phyloP scores from a whole-genome alignment of 1,140 invertebrate species.

The Coelopa frigida region DNA sequence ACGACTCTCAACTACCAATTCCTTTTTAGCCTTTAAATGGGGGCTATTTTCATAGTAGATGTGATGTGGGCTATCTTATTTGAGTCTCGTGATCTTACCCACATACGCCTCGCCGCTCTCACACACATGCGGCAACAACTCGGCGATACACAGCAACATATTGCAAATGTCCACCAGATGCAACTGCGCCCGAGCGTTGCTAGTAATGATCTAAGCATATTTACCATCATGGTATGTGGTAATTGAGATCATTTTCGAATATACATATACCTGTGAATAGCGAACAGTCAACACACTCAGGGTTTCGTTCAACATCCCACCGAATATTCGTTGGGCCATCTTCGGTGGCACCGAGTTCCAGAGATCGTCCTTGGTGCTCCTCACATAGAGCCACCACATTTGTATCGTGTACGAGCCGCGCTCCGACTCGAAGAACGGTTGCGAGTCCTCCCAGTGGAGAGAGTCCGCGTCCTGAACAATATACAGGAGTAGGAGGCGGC shows the following conservation, averaged over 20 bases:
- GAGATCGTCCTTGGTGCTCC: slow-evolving; percentile 67
- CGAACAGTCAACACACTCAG: slow-evolving; percentile 65
- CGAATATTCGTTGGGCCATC: slow-evolving; percentile 70
- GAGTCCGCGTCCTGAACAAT: slow-evolving; percentile 71
- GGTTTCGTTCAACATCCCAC: slow-evolving; percentile 74
- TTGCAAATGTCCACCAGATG: slow-evolving; percentile 67
- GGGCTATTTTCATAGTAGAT: too few species aligned
- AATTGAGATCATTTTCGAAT: slow-evolving; percentile 46
- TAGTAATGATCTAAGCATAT: slow-evolving; percentile 51
- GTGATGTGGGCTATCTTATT: too few species aligned
- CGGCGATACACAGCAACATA: slow-evolving; percentile 61
- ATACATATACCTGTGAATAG: too few species aligned
- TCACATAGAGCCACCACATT: slow-evolving; percentile 82
- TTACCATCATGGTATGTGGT: too few species aligned
- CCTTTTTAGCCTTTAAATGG: too few species aligned
- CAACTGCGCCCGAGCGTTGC: slow-evolving; percentile 51
- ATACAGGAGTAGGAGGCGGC: slow-evolving; percentile 64
- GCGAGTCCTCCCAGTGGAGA: slow-evolving; percentile 57
- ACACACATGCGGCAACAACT: slow-evolving; percentile 59
- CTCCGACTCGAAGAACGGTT: slow-evolving; percentile 59
- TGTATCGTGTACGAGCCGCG: slow-evolving; percentile 68
- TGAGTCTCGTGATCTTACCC: too few species aligned
- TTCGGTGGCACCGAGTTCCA: slow-evolving; percentile 74
- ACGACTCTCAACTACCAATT: too few species aligned
- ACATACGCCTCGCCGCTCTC: slow-evolving; percentile 50